Percentiles rank a stretch among this genome's conserved stretches.
Conservation (phyloP, 92 coral and sea anemone genomes). For the Porites evermanni region DNA sequence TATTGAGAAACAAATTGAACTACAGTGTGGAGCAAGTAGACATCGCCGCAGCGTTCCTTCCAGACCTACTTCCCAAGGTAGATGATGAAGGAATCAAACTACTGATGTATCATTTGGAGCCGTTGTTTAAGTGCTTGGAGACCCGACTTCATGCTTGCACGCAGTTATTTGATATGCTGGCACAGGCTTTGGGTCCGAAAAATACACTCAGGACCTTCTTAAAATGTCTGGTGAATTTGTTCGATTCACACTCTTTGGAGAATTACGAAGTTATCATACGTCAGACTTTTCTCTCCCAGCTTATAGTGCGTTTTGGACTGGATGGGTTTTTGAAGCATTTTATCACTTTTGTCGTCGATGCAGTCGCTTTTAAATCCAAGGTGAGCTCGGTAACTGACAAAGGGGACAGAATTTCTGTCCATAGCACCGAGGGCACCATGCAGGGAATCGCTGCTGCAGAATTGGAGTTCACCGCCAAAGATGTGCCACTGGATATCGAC, state of each 20-base stretch:
- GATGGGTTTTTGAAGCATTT: constrained; percentile 88
- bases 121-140: constrained; percentile 71
- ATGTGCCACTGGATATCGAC: constrained; percentile 23
- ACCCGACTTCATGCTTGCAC: constrained; percentile 84
- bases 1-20: constrained; percentile 51
- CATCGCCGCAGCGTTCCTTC: constrained; percentile 66
- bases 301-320: constrained; percentile 92
- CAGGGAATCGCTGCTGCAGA: constrained; percentile 35
- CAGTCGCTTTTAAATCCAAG: constrained; percentile 82
- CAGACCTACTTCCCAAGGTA: constrained; percentile 70
- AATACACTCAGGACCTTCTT: constrained; percentile 74
- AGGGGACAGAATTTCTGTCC: constrained; percentile 40
- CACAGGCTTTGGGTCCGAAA: constrained; percentile 84
- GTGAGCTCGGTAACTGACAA: constrained; percentile 61
- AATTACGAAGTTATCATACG: constrained; percentile 77
- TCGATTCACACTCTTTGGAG: constrained; percentile 77
- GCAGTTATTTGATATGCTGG: constrained; percentile 85
- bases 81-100: constrained; percentile 94
- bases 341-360: constrained; percentile 89
- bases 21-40: constrained; percentile 80
- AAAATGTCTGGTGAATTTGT: constrained; percentile 82
- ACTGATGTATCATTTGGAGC: constrained; percentile 84
- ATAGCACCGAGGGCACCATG: constrained; percentile 57
- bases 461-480: constrained; percentile 11
- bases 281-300: constrained; percentile 87